These are phyloP conservation scores for Calypte anna DNA, from an alignment of 2,113 vertebrate genomes.

Conservation along the genomic window DNA sequence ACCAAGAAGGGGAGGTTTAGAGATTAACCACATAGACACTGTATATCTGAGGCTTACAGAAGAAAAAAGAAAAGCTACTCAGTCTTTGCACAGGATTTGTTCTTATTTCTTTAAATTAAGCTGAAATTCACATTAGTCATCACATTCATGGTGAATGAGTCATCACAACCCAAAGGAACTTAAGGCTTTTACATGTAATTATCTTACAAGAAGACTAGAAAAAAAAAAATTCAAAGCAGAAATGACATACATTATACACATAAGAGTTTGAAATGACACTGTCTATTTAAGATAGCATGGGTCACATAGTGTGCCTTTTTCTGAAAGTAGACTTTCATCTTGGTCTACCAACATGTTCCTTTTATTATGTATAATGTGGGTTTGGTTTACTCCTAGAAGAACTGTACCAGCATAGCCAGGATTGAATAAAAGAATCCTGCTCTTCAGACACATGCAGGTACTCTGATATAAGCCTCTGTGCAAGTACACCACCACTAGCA, in stretches of 20 bases:
- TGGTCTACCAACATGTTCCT: not conserved
- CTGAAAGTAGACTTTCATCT: not conserved
- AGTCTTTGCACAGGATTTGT: not conserved
- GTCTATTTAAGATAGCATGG: not conserved
- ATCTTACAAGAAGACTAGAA: not conserved
- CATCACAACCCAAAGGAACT: conserved; percentile 13
- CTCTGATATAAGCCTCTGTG: not conserved
- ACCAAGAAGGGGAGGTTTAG: not conserved
- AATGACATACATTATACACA: not conserved
- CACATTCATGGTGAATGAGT: not conserved
- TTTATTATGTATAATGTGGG: not conserved
- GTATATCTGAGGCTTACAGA: not conserved
- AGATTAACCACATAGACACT: not conserved
- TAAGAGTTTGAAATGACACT: not conserved
- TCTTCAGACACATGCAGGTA: not conserved
- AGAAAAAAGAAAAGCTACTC: not conserved
- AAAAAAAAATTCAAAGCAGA: not conserved
- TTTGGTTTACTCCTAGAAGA: not conserved
- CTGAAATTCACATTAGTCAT: conserved; percentile 36
- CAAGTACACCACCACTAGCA: not conserved
- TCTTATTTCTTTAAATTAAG: conserved; percentile 37
- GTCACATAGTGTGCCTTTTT: not conserved
- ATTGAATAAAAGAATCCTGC: not conserved
- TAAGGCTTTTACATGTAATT: not conserved
- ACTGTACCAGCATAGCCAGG: not conserved